Evolutionary conservation across 1,140 invertebrate species (phyloP).

Genomic region (Melanaphis sacchari): DNA sequence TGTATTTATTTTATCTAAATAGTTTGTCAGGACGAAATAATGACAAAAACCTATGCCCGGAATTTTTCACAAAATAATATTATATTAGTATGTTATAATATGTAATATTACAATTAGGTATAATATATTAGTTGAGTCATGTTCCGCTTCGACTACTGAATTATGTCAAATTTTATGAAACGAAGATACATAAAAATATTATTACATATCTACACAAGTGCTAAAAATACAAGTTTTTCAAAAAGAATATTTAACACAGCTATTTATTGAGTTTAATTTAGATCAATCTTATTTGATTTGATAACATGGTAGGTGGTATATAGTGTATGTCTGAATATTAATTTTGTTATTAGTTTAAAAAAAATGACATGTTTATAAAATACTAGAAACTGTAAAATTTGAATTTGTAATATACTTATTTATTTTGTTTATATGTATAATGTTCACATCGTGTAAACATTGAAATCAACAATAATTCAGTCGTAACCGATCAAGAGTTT

Average conservation of each 20-base stretch:
- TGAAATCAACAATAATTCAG: constrained; percentile 2
- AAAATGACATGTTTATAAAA: not conserved
- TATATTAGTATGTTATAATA: too few relatives aligned
- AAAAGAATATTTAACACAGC: not conserved
- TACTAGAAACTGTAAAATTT: not conserved
- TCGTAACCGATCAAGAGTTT: constrained; percentile 21
- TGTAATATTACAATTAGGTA: not conserved
- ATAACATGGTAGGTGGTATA: not conserved
- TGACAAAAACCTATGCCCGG: not conserved
- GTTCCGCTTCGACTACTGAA: not conserved
- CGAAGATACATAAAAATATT: too few relatives aligned
- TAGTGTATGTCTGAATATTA: not conserved
- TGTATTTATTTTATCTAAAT: not conserved
- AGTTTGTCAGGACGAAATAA: not conserved
- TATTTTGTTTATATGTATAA: not conserved
- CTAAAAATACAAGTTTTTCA: not conserved
- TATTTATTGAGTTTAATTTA: not conserved
- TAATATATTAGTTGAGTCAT: not conserved
- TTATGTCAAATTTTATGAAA: not conserved
- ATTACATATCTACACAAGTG: not conserved
- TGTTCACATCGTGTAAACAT: not conserved
- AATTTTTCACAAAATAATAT: not conserved
- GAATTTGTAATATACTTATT: not conserved
- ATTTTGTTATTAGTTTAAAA: not conserved
- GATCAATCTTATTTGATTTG: not conserved